Evolutionary conservation across 2,797 vertebrate genomes (phyloP), one percentile per base, ranked within the genome.

Genomic region (Hypotaenidia okinawae): DNA sequence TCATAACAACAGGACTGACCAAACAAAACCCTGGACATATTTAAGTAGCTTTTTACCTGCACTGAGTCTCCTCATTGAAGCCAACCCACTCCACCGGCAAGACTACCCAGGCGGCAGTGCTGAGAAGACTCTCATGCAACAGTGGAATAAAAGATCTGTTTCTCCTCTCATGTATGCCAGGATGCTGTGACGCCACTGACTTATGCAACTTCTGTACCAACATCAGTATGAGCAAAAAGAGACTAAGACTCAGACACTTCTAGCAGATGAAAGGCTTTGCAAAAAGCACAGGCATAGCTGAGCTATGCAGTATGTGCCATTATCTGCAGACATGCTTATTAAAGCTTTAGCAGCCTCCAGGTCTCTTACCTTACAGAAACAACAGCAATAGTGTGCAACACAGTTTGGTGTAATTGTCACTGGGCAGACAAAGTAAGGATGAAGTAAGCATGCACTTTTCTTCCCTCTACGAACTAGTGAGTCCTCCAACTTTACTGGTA

Each of bases 241-340:
- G 76, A 21, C 73, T 6, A 25, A 49, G 39, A 16, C 64, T 66
- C 84, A 63, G 41, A n/a, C 58, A 10, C 58, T 3, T 66, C 69
- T 25, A 63, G 59, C 47, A 95, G 70, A 94, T 73, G 70, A 92
- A 94, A 93, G 82, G 82, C 89, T 94, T 75, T 83, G 76, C 51
- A 37, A 35, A 80, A 69, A 79, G 58, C 69, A 33, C 74, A 84
- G 86, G 86, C 62, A 27, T 7, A 63, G 89, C 8, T 54, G 76
- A 81, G 59, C 63, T 67, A 25, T 13, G 64, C 78, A 83, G 49
- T 8, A 69, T 58, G 28, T 5, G 10, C 64, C 76, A 81, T 37
- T 37, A 85, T 62, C 82, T 87, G 82, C 78, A 93, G 72, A 80
- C 69, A 2, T 5, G 61, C 59, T 88, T 83, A 90, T 72, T 90